These are phyloP conservation scores for Callitettix versicolor DNA, from an alignment of 1,140 invertebrate genomes.

Conservation along the genomic window DNA sequence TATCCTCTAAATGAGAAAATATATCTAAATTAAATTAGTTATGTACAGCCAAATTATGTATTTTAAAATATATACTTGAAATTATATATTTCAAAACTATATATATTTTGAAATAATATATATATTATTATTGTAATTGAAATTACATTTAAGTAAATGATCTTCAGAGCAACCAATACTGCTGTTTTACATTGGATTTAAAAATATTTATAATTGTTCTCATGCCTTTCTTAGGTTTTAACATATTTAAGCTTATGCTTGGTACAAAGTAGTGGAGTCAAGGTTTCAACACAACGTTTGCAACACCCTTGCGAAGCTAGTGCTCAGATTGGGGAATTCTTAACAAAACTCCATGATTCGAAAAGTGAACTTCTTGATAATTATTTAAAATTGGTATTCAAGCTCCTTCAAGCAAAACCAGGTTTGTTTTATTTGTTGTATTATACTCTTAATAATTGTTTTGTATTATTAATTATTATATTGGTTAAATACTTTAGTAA, in stretches of 20 bases:
- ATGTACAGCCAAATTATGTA: no score
- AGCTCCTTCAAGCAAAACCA: constrained; percentile 31
- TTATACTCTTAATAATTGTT: no score
- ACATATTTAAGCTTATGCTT: constrained; percentile 67
- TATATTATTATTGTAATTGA: no score
- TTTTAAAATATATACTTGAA: no score
- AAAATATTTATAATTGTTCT: no score
- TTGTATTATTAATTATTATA: no score
- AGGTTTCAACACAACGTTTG: neutral
- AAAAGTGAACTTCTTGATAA: constrained; percentile 15
- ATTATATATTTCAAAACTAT: no score
- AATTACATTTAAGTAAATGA: constrained; percentile 11
- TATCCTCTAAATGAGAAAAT: no score
- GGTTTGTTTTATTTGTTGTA: constrained; percentile 24
- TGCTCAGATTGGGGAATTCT: constrained; percentile 27
- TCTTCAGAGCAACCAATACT: neutral
- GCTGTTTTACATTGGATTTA: neutral
- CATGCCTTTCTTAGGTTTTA: constrained; percentile 48
- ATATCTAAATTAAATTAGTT: no score
- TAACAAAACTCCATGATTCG: constrained; percentile 7
- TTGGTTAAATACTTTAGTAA: no score
- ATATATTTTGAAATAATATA: no score
- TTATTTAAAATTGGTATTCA: constrained; percentile 32
- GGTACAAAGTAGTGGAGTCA: constrained; percentile 33
- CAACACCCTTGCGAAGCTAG: constrained; percentile 20